Percentiles rank a stretch among this genome's conserved stretches.
These are phyloP conservation scores for Rhagoletis zephyria DNA, from an alignment of 1,140 invertebrate species.

Conservation along the genomic window DNA sequence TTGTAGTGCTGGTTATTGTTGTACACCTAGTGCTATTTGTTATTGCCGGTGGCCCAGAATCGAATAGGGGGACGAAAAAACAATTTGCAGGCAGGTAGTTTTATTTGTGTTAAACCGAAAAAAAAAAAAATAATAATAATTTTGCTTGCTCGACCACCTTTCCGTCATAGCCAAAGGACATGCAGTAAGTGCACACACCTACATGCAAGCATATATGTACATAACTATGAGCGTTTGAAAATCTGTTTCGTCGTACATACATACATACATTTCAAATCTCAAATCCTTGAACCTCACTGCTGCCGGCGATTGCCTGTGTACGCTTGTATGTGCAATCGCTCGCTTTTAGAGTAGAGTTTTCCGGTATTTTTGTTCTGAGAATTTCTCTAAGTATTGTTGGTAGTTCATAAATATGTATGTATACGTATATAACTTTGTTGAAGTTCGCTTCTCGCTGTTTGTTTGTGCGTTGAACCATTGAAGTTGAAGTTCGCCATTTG, in stretches of 20 bases:
- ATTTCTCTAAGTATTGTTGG: neutral
- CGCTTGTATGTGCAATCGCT: neutral
- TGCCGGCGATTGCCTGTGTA: neutral
- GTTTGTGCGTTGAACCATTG: constrained; percentile 25
- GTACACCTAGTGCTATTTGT: neutral
- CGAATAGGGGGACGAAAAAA: neutral
- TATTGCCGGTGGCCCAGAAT: neutral
- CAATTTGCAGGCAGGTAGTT: constrained; percentile 27
- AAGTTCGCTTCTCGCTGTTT: neutral
- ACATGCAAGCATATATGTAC: neutral
- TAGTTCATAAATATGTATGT: neutral
- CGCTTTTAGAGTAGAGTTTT: constrained; percentile 49
- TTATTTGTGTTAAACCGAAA: neutral
- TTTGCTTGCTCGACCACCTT: constrained; percentile 38
- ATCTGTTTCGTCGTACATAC: neutral
- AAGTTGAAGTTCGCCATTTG: constrained; percentile 44
- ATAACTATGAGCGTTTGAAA: neutral
- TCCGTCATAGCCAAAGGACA: constrained; percentile 17
- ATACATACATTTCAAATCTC: neutral
- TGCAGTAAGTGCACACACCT: neutral
- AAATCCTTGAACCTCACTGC: neutral
- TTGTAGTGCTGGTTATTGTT: constrained; percentile 32
- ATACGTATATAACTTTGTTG: constrained; percentile 9
- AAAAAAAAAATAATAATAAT: neutral
- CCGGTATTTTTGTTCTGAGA: constrained; percentile 42